phyloP scores from a whole-genome alignment of 2,888 invertebrate species.

The Troides helena region DNA sequence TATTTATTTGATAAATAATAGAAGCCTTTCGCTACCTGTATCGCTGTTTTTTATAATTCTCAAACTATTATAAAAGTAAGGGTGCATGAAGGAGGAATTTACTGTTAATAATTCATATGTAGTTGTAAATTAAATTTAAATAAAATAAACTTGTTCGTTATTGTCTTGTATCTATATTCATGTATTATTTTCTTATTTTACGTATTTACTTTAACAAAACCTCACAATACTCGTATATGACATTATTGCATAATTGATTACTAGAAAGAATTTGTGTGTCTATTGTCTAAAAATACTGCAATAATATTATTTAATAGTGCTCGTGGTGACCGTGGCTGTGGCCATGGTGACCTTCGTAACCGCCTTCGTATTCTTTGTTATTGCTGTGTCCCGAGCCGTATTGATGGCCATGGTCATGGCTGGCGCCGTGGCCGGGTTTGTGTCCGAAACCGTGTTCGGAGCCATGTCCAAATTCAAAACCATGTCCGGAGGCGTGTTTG shows the following conservation, averaged over 20 bases:
- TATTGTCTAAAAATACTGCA: background rate
- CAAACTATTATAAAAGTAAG: no score
- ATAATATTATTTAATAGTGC: background rate
- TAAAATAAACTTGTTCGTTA: no score
- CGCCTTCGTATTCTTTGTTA: background rate
- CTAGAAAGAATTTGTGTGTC: background rate
- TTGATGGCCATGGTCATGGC: background rate
- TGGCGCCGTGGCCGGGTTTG: background rate
- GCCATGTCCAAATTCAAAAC: background rate
- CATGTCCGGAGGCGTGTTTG: background rate
- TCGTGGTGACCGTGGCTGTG: background rate
- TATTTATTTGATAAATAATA: no score
- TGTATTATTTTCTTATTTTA: no score
- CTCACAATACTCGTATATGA: background rate
- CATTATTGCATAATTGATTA: background rate
- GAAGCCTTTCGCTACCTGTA: no score
- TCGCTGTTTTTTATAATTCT: no score
- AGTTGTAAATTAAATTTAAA: no score
- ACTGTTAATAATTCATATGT: no score
- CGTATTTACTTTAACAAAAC: background rate
- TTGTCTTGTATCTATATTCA: no score
- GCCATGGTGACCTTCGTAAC: background rate
- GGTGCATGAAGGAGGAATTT: no score
- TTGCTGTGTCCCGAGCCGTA: background rate
- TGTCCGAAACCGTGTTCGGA: conserved; percentile 1